Evolutionary conservation across 2,888 invertebrate genomes (phyloP).

Genomic region (Eucera pruinosa): DNA sequence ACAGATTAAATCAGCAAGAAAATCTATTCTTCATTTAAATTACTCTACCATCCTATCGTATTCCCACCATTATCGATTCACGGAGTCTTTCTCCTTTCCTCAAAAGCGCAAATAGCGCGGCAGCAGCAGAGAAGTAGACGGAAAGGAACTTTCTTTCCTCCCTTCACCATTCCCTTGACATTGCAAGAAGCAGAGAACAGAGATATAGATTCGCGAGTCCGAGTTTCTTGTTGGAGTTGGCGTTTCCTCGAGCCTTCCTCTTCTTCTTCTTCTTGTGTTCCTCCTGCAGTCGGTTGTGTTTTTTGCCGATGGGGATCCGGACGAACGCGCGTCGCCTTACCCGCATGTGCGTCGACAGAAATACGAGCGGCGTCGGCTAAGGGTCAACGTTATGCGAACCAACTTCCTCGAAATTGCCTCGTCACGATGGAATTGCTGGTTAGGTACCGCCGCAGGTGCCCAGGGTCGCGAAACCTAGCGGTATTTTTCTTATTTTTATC

Average conservation of each 20-base stretch:
- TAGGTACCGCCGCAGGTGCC: constrained; percentile 51
- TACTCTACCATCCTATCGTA: background rate
- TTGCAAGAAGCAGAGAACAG: background rate
- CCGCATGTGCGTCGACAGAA: constrained; percentile 66
- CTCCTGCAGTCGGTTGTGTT: constrained; percentile 31
- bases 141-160: constrained; percentile 20
- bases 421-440: constrained; percentile 48
- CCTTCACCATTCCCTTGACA: background rate
- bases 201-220: constrained; percentile 33
- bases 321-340: constrained; percentile 40
- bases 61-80: background rate
- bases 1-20: no score
- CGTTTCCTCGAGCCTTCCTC: constrained; percentile 56
- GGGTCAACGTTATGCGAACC: constrained; percentile 68
- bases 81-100: background rate
- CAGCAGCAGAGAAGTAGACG: background rate
- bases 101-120: background rate
- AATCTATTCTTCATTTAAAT: background rate
- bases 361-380: constrained; percentile 58
- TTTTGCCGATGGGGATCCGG: constrained; percentile 59
- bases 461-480: constrained; percentile 23
- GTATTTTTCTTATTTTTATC: constrained; percentile 28
- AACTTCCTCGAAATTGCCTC: constrained; percentile 47
- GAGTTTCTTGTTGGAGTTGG: constrained; percentile 49
- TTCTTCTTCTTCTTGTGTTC: background rate